Evolutionary conservation across 2,797 vertebrate species (phyloP).

Genomic region (Hemitrygon akajei): DNA sequence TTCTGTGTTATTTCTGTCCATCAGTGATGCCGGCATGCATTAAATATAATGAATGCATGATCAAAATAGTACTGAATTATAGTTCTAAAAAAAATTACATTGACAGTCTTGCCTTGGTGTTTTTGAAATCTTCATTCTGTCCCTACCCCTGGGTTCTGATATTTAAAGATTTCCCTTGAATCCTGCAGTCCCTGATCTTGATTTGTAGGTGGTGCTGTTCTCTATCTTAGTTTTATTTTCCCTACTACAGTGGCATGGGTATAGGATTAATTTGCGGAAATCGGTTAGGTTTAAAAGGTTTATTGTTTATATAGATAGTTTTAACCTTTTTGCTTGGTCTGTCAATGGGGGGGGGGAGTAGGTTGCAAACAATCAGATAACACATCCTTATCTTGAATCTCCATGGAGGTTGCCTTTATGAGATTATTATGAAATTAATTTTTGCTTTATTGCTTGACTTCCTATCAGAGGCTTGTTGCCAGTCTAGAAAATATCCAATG

Average conservation of each 20-base stretch:
- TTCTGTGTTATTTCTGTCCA: background rate
- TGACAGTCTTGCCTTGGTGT: background rate
- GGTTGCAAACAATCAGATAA: no score
- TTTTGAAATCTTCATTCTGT: background rate
- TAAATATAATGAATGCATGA: background rate
- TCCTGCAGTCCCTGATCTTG: background rate
- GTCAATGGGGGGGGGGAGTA: background rate
- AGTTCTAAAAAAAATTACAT: no score
- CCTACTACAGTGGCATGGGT: background rate
- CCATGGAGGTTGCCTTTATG: no score
- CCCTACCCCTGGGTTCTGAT: background rate
- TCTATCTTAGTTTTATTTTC: background rate
- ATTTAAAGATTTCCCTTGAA: background rate
- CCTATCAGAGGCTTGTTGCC: no score
- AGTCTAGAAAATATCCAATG: no score
- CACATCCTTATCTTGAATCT: no score
- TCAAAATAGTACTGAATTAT: no score
- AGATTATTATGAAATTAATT: no score
- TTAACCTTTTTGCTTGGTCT: background rate
- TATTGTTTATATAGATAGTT: background rate
- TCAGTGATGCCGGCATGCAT: background rate
- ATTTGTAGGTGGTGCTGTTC: constrained; percentile 7
- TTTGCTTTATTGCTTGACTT: no score
- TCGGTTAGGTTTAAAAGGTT: background rate
- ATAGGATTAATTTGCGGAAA: background rate